These are phyloP conservation scores for Volucella inanis DNA, from an alignment of 2,888 invertebrate species.

Conservation along the genomic window DNA sequence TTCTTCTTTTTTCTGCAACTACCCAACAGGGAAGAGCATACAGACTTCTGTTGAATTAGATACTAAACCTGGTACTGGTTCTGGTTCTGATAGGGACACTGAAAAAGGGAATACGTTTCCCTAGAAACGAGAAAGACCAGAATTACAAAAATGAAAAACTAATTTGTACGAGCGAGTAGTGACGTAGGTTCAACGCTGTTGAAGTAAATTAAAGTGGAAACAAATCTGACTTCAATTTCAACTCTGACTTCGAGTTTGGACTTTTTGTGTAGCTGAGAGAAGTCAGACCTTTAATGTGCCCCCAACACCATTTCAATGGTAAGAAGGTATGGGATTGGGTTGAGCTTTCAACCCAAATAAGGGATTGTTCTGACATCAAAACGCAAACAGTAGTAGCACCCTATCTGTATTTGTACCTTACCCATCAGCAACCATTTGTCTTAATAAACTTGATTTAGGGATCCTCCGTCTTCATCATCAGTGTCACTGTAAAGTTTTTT, in stretches of 20 bases:
- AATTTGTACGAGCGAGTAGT: constrained; percentile 66
- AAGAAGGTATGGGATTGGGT: constrained; percentile 1
- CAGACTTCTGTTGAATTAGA: not conserved
- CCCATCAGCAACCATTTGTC: constrained; percentile 76
- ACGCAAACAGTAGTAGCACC: constrained; percentile 44
- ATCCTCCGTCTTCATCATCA: constrained; percentile 76
- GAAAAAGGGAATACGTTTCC: not conserved
- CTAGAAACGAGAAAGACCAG: not conserved
- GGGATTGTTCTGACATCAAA: constrained; percentile 22
- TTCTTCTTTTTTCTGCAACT: not conserved
- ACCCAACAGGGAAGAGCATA: not conserved
- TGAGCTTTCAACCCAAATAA: constrained; percentile 28
- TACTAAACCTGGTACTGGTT: not conserved
- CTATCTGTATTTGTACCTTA: constrained; percentile 24
- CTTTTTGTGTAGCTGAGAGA: constrained; percentile 51
- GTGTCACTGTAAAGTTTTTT: constrained; percentile 56
- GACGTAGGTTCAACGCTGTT: constrained; percentile 71
- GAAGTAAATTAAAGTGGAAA: constrained; percentile 71
- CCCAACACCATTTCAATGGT: constrained; percentile 30
- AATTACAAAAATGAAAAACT: constrained; percentile 51
- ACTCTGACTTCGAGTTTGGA: constrained; percentile 51
- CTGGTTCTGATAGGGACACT: not conserved
- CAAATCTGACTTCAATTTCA: constrained; percentile 67
- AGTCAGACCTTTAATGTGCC: constrained; percentile 57
- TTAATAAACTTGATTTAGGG: constrained; percentile 77